phyloP scores from a whole-genome alignment of 2,888 invertebrate species.

The Torymus tubicola region DNA sequence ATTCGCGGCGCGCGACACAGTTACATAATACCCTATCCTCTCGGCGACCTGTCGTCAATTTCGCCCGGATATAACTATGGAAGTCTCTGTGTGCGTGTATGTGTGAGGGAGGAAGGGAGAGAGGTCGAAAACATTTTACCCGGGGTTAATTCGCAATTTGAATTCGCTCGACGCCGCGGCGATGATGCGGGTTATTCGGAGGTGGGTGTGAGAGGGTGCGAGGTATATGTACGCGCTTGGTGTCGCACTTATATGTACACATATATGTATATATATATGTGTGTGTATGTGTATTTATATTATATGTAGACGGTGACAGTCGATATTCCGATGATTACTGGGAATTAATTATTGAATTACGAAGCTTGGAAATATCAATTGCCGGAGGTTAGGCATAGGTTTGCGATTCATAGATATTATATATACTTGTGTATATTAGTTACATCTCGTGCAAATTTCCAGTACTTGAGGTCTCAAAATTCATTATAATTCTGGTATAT shows the following conservation, averaged over 20 bases:
- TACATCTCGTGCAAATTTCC: neutral
- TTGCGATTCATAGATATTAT: too few species aligned
- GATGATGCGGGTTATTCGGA: too few species aligned
- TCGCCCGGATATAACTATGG: constrained; percentile 17
- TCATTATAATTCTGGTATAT: too few species aligned
- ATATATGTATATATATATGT: neutral
- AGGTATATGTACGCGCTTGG: neutral
- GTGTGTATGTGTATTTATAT: neutral
- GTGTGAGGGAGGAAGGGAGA: neutral
- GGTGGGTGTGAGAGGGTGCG: too few species aligned
- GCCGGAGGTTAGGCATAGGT: neutral
- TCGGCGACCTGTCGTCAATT: constrained; percentile 16
- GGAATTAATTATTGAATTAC: constrained; percentile 42
- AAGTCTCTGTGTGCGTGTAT: too few species aligned
- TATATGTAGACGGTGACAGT: constrained; percentile 6
- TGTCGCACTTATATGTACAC: neutral
- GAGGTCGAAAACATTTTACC: constrained; percentile 42
- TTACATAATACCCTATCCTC: constrained; percentile 26
- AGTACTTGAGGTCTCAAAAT: too few species aligned
- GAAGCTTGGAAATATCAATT: constrained; percentile 18
- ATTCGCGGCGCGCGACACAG: constrained; percentile 24
- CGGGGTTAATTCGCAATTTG: constrained; percentile 50
- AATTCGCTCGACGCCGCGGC: constrained; percentile 34
- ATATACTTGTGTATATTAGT: neutral
- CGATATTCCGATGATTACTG: constrained; percentile 31